These are phyloP conservation scores for Eretmochelys imbricata DNA, from an alignment of 2,113 vertebrate species.

Conservation along the genomic window DNA sequence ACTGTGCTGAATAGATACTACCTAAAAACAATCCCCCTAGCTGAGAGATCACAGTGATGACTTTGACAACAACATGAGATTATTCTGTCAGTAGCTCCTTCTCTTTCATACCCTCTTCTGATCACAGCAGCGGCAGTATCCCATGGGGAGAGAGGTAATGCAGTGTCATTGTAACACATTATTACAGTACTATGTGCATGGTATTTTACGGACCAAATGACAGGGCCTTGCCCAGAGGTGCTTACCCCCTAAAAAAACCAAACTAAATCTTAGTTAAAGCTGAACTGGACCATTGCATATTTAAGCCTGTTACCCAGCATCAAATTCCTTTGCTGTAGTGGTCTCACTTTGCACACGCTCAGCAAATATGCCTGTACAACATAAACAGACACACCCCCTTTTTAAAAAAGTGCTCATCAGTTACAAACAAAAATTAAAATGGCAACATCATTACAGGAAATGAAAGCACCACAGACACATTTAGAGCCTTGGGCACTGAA, in stretches of 20 bases:
- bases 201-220: background rate
- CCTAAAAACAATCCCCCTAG: accelerated
- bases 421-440: background rate
- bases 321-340: background rate
- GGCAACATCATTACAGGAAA: background rate
- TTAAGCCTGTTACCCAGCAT: background rate
- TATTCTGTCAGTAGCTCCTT: background rate
- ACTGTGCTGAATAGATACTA: background rate
- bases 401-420: conserved; percentile 4
- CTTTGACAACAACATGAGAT: background rate
- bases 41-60: background rate
- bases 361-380: background rate
- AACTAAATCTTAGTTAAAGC: background rate
- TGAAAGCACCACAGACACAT: background rate
- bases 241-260: background rate
- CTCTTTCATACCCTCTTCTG: background rate
- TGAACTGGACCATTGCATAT: background rate
- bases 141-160: background rate
- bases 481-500: background rate
- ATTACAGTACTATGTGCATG: no score
- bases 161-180: no score
- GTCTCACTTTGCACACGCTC: background rate
- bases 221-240: background rate
- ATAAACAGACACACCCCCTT: background rate
- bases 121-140: background rate